These are phyloP conservation scores for Ophion costatus DNA, from an alignment of 2,888 invertebrate species.

Conservation along the genomic window DNA sequence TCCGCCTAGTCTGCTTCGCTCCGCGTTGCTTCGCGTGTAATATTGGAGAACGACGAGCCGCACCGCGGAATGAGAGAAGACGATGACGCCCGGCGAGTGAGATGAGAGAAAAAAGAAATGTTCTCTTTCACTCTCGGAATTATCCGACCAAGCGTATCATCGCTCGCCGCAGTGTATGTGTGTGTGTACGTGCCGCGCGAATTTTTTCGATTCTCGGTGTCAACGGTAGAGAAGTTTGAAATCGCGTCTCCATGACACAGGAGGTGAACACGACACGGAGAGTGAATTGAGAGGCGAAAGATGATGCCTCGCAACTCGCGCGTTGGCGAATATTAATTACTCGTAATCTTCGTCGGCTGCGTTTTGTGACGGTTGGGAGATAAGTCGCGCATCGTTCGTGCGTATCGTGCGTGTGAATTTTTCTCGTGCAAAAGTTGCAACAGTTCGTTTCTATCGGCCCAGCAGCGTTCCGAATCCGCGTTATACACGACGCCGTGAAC, in stretches of 20 bases:
- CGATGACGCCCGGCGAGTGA: conserved; percentile 8
- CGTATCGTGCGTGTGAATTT: background rate
- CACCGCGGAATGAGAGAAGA: conserved; percentile 15
- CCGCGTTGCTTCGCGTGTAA: conserved; percentile 23
- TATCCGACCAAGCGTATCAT: background rate
- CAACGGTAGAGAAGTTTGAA: background rate
- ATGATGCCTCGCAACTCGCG: background rate
- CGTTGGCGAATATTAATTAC: background rate
- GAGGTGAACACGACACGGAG: background rate
- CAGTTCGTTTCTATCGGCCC: no score
- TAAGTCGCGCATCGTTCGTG: background rate
- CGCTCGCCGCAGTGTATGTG: conserved; percentile 12
- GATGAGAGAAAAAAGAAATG: background rate
- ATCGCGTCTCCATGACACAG: background rate
- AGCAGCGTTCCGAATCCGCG: no score
- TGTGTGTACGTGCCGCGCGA: background rate
- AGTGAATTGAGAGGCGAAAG: background rate
- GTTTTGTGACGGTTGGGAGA: no score
- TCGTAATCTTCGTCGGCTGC: background rate
- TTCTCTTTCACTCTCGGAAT: conserved; percentile 1
- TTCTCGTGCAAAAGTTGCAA: background rate
- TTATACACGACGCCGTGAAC: background rate
- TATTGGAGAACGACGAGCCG: conserved; percentile 19
- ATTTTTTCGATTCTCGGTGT: background rate
- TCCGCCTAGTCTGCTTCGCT: conserved; percentile 56